Percentiles rank a stretch among this genome's conserved stretches.
Conservation (phyloP, 2,113 vertebrate species). For the Empidonax alnorum region DNA sequence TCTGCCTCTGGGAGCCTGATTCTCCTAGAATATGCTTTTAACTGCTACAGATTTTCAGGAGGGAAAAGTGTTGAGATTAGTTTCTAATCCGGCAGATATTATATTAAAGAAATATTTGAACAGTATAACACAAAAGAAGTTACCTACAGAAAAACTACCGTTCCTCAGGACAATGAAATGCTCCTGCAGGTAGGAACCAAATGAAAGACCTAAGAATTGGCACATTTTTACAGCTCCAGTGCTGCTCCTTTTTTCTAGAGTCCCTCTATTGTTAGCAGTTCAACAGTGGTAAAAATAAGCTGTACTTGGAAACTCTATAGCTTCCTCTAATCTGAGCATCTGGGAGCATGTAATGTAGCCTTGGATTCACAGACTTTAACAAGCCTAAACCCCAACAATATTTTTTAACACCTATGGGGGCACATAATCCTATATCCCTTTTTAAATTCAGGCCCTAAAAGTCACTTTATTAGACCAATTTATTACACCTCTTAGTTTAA, state of each 20-base stretch:
- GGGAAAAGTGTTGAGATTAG: not conserved
- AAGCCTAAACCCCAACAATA: not conserved
- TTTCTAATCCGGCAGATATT: not conserved
- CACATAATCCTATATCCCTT: not conserved
- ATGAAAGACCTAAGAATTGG: fast-evolving
- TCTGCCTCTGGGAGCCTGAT: not conserved
- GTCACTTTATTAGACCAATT: not conserved
- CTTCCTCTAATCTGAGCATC: not conserved
- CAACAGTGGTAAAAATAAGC: not conserved
- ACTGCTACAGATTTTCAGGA: not conserved
- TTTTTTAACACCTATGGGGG: not conserved
- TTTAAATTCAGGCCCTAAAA: not conserved
- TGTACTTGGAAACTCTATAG: not conserved
- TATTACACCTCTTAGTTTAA: not conserved
- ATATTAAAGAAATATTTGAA: not conserved
- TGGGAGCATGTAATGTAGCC: not conserved
- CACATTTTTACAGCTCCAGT: not conserved
- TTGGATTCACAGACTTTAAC: not conserved
- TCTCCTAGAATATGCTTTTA: constrained; percentile 16
- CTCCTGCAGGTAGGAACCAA: not conserved
- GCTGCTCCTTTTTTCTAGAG: not conserved
- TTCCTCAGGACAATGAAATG: not conserved
- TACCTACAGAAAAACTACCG: not conserved
- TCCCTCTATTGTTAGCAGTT: not conserved
- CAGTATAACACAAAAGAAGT: not conserved